phyloP scores from a whole-genome alignment of 1,140 invertebrate genomes.

The Drosophila pseudoobscura region DNA sequence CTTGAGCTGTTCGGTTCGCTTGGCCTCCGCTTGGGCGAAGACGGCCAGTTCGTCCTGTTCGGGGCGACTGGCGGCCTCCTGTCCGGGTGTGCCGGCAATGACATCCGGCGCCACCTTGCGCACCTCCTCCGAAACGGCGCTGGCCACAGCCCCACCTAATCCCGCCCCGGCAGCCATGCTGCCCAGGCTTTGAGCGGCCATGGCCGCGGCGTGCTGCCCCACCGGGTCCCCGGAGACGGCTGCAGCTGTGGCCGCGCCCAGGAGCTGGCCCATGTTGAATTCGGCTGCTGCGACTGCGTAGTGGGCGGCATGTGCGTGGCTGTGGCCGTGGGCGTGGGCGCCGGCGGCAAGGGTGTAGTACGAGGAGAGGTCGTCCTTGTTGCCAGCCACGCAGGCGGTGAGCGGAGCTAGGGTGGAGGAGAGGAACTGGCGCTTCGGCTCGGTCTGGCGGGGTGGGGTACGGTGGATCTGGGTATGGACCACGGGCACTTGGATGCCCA shows the following conservation, averaged over 20 bases:
- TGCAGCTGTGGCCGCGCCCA: slow-evolving; percentile 82
- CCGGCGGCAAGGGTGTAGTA: slow-evolving; percentile 87
- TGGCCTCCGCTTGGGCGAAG: slow-evolving; percentile 92
- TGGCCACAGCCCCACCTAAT: neutral
- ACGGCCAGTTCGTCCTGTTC: slow-evolving; percentile 91
- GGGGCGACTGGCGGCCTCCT: slow-evolving; percentile 75
- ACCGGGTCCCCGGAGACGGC: slow-evolving; percentile 36
- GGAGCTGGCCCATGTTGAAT: slow-evolving; percentile 88
- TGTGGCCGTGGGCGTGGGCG: slow-evolving; percentile 71
- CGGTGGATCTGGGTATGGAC: slow-evolving; percentile 81
- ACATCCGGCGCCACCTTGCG: slow-evolving; percentile 88
- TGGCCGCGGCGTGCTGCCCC: slow-evolving; percentile 55
- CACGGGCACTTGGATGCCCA: slow-evolving; percentile 84
- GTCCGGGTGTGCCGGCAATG: slow-evolving; percentile 88
- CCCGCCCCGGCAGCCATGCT: slow-evolving; percentile 30
- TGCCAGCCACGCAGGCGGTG: slow-evolving; percentile 88
- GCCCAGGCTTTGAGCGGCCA: slow-evolving; percentile 43
- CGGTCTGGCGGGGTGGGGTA: slow-evolving; percentile 78
- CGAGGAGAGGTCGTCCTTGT: slow-evolving; percentile 87
- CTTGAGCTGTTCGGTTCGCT: slow-evolving; percentile 91
- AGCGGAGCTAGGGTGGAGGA: slow-evolving; percentile 89
- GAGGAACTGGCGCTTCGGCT: slow-evolving; percentile 89
- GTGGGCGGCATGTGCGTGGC: slow-evolving; percentile 83
- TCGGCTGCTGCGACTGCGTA: slow-evolving; percentile 84
- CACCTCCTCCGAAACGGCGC: slow-evolving; percentile 58